Evolutionary conservation across 2,797 vertebrate species (phyloP).

Genomic region (Siniperca scherzeri): DNA sequence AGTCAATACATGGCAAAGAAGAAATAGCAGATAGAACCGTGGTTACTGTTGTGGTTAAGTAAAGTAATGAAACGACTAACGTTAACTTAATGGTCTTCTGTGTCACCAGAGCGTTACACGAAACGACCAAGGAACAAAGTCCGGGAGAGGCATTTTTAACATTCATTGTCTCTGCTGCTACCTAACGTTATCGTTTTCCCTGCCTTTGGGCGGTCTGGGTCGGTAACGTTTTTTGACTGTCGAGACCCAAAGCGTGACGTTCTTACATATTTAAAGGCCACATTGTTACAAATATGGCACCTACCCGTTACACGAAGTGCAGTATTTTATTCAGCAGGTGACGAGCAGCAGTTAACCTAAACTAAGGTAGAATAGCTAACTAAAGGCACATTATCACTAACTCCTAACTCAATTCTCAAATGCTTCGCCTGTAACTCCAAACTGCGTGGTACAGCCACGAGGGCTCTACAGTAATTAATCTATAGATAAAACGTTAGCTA

Average conservation of each 20-base stretch:
- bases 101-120: too few species aligned
- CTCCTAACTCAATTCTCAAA: background rate
- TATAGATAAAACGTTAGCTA: too few species aligned
- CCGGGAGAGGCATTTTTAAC: background rate
- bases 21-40: accelerated
- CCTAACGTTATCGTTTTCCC: too few species aligned
- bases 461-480: too few species aligned
- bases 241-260: background rate
- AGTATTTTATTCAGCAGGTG: background rate
- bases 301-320: background rate
- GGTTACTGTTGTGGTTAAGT: too few species aligned
- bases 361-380: background rate
- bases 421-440: background rate
- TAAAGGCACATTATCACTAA: background rate
- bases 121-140: background rate
- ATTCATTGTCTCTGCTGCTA: too few species aligned
- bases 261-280: background rate
- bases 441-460: too few species aligned
- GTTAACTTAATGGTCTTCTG: background rate
- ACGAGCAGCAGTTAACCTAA: background rate
- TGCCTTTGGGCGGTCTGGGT: background rate
- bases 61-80: background rate
- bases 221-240: too few species aligned
- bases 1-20: accelerated
- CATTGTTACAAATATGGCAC: background rate